Evolutionary conservation across 2,888 invertebrate genomes (phyloP).

Genomic region (Julus scanicus): DNA sequence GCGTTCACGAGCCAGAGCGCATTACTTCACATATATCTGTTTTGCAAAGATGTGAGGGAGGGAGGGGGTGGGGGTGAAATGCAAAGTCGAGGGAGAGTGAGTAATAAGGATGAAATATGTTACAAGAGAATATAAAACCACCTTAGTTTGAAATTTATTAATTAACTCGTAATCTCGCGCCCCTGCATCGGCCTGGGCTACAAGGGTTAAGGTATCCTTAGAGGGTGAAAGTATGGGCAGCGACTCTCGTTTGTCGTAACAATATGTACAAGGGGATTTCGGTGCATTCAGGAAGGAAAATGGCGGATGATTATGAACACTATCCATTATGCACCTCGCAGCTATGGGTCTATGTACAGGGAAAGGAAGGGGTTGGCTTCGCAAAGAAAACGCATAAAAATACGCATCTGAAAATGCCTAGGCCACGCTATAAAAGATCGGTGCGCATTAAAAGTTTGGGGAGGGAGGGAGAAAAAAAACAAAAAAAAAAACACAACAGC

Average conservation of each 20-base stretch:
- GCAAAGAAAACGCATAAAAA: neutral
- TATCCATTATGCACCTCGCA: constrained; percentile 32
- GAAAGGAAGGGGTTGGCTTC: neutral
- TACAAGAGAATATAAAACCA: constrained; percentile 30
- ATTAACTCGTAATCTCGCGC: constrained; percentile 9
- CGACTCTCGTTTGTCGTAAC: neutral
- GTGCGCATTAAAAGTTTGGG: constrained; percentile 21
- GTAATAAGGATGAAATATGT: constrained; percentile 28
- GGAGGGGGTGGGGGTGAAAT: constrained; percentile 3
- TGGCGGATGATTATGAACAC: constrained; percentile 36
- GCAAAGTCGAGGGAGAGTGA: neutral
- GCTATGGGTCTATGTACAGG: neutral
- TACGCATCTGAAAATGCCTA: constrained; percentile 24
- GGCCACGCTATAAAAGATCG: constrained; percentile 20
- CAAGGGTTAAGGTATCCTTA: neutral
- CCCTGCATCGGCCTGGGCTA: neutral
- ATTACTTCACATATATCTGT: neutral
- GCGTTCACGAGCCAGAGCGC: constrained; percentile 11
- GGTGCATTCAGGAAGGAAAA: constrained; percentile 35
- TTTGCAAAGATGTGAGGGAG: neutral
- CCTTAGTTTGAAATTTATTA: constrained; percentile 14
- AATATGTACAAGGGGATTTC: constrained; percentile 2
- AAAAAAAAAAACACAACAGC: neutral
- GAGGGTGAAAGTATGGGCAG: constrained; percentile 10
- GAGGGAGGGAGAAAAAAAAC: neutral